These are phyloP conservation scores for Drosophila sproati DNA, from an alignment of 1,140 invertebrate genomes.

Conservation along the genomic window DNA sequence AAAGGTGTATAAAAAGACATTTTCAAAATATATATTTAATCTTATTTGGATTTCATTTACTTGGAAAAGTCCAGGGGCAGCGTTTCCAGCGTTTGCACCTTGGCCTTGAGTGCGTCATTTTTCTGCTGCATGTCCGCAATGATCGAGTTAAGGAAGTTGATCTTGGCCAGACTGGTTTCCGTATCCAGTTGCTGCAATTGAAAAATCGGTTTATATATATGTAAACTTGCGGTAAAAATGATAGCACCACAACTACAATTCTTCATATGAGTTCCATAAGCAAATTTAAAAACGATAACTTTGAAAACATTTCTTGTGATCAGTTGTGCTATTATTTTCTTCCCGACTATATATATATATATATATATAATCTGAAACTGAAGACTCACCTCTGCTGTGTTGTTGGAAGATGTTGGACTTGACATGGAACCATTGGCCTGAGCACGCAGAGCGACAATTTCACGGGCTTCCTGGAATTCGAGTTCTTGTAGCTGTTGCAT, in stretches of 20 bases:
- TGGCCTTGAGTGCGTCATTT: slow-evolving; percentile 92
- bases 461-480: slow-evolving; percentile 58
- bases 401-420: not conserved
- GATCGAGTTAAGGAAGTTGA: slow-evolving; percentile 97
- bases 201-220: not conserved
- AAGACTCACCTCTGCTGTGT: slow-evolving; percentile 40
- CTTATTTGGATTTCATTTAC: slow-evolving; percentile 35
- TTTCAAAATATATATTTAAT: not conserved
- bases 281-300: too few species aligned
- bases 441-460: slow-evolving; percentile 56
- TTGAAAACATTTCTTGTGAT: too few species aligned
- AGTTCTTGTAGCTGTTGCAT: slow-evolving; percentile 56
- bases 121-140: slow-evolving; percentile 98
- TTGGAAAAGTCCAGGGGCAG: slow-evolving; percentile 85
- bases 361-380: not conserved
- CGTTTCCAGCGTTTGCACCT: slow-evolving; percentile 92
- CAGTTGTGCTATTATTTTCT: too few species aligned
- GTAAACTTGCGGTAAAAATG: too few species aligned
- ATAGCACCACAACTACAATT: too few species aligned
- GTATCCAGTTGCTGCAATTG: slow-evolving; percentile 42
- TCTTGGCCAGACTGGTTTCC: slow-evolving; percentile 86
- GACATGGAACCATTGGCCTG: slow-evolving; percentile 45
- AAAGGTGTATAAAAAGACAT: too few species aligned
- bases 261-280: too few species aligned
- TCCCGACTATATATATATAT: too few species aligned